These are phyloP conservation scores for Gryon sp. DNA, from an alignment of 1,140 invertebrate genomes.

Conservation along the genomic window DNA sequence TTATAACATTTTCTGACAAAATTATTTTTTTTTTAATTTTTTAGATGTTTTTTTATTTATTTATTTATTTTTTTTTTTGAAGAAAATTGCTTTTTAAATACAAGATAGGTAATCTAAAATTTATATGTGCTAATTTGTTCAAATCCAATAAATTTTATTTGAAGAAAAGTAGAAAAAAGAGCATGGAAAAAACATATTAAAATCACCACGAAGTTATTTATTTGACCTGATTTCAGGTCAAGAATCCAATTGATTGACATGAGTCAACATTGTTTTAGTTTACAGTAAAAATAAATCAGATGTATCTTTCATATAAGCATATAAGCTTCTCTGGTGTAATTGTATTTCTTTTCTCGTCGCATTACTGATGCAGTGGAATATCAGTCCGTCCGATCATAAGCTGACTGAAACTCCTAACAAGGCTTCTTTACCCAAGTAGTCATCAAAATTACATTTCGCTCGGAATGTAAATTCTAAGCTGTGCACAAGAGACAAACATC, in stretches of 20 bases:
- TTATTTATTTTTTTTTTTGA: too few species aligned
- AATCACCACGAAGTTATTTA: too few species aligned
- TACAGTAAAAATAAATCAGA: neutral
- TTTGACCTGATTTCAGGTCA: neutral
- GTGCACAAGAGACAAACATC: slow-evolving; percentile 31
- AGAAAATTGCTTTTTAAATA: too few species aligned
- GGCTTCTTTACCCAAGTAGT: slow-evolving; percentile 7
- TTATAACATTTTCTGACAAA: too few species aligned
- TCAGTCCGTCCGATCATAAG: slow-evolving; percentile 28
- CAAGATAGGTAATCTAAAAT: too few species aligned
- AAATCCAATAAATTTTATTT: too few species aligned
- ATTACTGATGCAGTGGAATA: slow-evolving; percentile 34
- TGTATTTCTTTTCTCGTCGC: neutral
- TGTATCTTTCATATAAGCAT: neutral
- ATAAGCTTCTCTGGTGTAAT: neutral
- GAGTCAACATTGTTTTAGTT: neutral
- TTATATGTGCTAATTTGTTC: too few species aligned
- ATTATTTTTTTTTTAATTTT: too few species aligned
- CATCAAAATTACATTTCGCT: slow-evolving; percentile 45
- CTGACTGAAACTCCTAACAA: slow-evolving; percentile 46
- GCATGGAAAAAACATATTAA: too few species aligned
- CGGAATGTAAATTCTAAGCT: slow-evolving; percentile 15
- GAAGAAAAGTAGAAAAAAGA: too few species aligned
- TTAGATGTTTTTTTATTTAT: too few species aligned
- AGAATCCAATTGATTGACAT: neutral